Base-by-base conservation (phyloP, 2,797 vertebrate species). In the Argentina silus region DNA sequence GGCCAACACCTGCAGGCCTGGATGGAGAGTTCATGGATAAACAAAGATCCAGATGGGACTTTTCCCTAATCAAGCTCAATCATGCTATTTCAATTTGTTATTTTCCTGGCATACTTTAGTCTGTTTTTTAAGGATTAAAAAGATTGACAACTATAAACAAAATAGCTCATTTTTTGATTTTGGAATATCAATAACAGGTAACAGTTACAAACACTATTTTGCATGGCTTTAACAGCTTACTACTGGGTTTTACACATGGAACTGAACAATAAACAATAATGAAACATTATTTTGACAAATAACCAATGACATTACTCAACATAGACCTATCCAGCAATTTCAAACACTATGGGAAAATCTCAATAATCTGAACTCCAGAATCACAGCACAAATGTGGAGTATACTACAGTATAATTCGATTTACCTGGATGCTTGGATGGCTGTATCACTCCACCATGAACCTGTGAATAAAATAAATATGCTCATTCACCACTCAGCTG, bases 1-100 rank as follows among this genome's bases (percentile, higher is more conserved):
- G 10, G 93, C 94, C 63, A 99, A 88, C 86, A 99, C 95, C 80
- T 93, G 88, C 86, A 98, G 95, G 66, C 97, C 98, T 99, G 86
- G 42, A 82, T 75, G 83, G 67, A 83, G 78, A 92, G 77, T 76
- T 86, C 67, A 80, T 6, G 73, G 60, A 74, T 88, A 78, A 85
- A 87, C 74, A 81, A 78, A 61, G 1, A 71, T 83, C 73, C 77
- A 82, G 23, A 73, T 75, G 45, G 55, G 74, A 61, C 14, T 72
- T 80, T 62, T 12, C 70, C 68, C 14, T 42, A 81, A 81, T 83
- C 84, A 80, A 60, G 65, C 76, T 69, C 66, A 62, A 70, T 70
- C 56, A 67, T 55, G 72, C 80, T 72, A 69, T 45, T 78, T 45
- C 65, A 63, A 69, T 61, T 0, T 55, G 42, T 21, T 51, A 59